Evolutionary conservation across 2,888 invertebrate genomes (phyloP).

Genomic region (Polymixis flavicincta): DNA sequence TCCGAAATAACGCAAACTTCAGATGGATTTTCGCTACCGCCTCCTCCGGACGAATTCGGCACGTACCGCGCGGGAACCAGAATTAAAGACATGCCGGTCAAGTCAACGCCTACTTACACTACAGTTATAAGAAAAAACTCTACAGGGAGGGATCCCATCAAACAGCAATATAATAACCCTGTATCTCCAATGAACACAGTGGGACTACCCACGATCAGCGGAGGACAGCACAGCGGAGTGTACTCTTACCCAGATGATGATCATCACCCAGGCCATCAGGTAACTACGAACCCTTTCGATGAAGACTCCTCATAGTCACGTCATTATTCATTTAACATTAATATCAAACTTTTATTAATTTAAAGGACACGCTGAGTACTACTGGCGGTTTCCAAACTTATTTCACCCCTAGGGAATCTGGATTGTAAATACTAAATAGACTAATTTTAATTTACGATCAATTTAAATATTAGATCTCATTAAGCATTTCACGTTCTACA

Average conservation of each 20-base stretch:
- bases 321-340: slow-evolving; percentile 63
- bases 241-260: slow-evolving; percentile 86
- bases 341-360: slow-evolving; percentile 71
- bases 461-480: slow-evolving; percentile 74
- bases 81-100: slow-evolving; percentile 83
- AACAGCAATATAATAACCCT: slow-evolving; percentile 77
- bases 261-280: slow-evolving; percentile 76
- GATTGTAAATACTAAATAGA: slow-evolving; percentile 71
- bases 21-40: slow-evolving; percentile 86
- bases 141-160: slow-evolving; percentile 74
- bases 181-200: slow-evolving; percentile 85
- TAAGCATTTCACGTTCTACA: slow-evolving; percentile 62
- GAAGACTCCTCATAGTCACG: slow-evolving; percentile 78
- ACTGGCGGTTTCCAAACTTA: slow-evolving; percentile 74
- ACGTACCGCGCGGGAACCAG: slow-evolving; percentile 83
- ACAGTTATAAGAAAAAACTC: slow-evolving; percentile 81
- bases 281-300: slow-evolving; percentile 86
- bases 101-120: slow-evolving; percentile 81
- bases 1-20: slow-evolving; percentile 87
- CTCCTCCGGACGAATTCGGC: slow-evolving; percentile 87
- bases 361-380: slow-evolving; percentile 74
- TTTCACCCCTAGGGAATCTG: slow-evolving; percentile 76
- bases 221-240: slow-evolving; percentile 74
- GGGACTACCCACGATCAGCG: slow-evolving; percentile 83
- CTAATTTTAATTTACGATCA: slow-evolving; percentile 58